Conservation (phyloP, 2,888 invertebrate genomes). For the Pelosia muscerda region DNA sequence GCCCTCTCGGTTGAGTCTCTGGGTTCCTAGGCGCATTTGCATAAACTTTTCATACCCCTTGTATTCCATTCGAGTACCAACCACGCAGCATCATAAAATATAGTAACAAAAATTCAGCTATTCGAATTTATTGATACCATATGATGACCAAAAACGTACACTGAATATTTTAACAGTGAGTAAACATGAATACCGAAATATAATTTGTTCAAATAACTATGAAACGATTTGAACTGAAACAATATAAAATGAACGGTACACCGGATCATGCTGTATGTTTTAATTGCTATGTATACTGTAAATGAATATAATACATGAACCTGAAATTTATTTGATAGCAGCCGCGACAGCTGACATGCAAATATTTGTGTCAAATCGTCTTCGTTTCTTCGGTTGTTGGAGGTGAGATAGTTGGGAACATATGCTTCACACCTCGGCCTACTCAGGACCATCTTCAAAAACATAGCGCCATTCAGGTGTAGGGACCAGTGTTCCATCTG, state of each 20-base stretch:
- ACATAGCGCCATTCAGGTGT: no score
- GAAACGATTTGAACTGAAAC: slow-evolving; percentile 18
- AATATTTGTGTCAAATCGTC: no score
- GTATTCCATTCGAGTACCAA: background rate
- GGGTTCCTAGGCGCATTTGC: no score
- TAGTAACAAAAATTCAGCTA: background rate
- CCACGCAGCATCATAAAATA: background rate
- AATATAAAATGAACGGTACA: slow-evolving; percentile 15
- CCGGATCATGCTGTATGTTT: slow-evolving; percentile 2
- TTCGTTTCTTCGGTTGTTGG: no score
- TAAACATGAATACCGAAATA: slow-evolving; percentile 14
- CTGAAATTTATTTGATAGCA: background rate
- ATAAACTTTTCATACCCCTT: background rate
- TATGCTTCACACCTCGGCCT: no score
- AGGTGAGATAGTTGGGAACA: no score
- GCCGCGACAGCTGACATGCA: background rate
- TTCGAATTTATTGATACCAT: slow-evolving; percentile 5
- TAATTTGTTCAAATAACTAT: slow-evolving; percentile 17
- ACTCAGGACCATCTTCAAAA: no score
- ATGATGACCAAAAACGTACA: slow-evolving; percentile 11
- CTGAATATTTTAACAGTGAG: slow-evolving; percentile 19
- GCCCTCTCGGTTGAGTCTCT: no score
- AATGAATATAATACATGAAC: no score
- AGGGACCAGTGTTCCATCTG: no score
- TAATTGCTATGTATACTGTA: slow-evolving; percentile 2